These are phyloP conservation scores for Hoplodrina blanda DNA, from an alignment of 2,888 invertebrate genomes.

Conservation along the genomic window DNA sequence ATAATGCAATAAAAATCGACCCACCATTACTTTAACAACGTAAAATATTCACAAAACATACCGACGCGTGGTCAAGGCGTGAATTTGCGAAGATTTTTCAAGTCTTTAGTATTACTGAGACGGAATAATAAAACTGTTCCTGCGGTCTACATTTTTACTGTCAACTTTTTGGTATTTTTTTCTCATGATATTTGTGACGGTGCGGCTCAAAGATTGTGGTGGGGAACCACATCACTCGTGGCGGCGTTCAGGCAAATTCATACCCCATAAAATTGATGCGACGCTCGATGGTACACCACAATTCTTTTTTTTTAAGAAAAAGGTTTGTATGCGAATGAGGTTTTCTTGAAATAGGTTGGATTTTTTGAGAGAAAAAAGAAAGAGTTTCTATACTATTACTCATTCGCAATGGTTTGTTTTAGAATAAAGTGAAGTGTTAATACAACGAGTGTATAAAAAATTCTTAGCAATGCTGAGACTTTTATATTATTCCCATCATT, in stretches of 20 bases:
- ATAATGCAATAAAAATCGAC: conserved; percentile 31
- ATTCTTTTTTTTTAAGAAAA: conserved; percentile 36
- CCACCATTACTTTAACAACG: conserved; percentile 20
- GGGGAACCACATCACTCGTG: conserved; percentile 74
- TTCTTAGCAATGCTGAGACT: too few relatives aligned
- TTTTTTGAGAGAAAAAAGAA: background rate
- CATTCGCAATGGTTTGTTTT: background rate
- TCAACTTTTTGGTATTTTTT: conserved; percentile 58
- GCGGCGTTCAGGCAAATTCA: conserved; percentile 73
- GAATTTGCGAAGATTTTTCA: conserved; percentile 39
- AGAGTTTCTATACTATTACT: background rate
- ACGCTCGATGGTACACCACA: conserved; percentile 43
- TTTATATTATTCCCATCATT: too few relatives aligned
- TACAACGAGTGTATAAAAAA: too few relatives aligned
- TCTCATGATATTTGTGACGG: conserved; percentile 76
- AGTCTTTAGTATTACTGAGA: conserved; percentile 42
- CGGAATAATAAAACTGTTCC: conserved; percentile 60
- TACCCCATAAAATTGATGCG: conserved; percentile 78
- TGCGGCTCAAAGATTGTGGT: conserved; percentile 68
- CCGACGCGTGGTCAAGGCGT: conserved; percentile 31
- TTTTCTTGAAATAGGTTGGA: conserved; percentile 47
- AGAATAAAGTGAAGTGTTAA: background rate
- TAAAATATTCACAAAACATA: conserved; percentile 25
- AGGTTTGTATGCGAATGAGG: conserved; percentile 59
- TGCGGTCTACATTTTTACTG: conserved; percentile 70